Evolutionary conservation across 1,140 invertebrate species (phyloP), one percentile per base, ranked within the genome.

Genomic region (Cydia amplana): DNA sequence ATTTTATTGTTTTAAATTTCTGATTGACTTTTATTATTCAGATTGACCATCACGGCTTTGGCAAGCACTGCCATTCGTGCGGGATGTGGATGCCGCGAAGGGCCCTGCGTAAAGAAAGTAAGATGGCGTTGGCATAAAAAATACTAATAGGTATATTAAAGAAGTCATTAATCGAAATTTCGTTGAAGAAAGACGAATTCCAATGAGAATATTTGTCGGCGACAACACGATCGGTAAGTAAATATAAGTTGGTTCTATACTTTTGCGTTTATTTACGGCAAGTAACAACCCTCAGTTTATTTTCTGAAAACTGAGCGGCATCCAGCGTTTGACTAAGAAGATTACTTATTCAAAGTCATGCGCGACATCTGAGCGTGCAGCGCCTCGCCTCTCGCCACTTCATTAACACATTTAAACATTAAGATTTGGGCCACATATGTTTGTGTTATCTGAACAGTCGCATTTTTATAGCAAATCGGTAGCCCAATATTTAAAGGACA

Each of bases 311-410:
- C 73, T 74, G 49, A 78, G 43, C 74, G 67, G 23, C 74, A 70
- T 75, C 55, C 64, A 51, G 65, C 74, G 75, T 79, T 76, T 74
- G 63, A 70, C 46, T 78, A 83, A 72, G 78, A 79, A 79, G 75
- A 82, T 88, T 85, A 86, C 80, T 84, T 88, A 88, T 88, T 88
- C 87, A 85, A 74, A 78, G 82, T 83, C 85, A 87, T 88, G 85
- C 84, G 72, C 82, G 80, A 74, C 79, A 78, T 84, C 81, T 81
- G 76, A 60, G 43, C 75, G 80, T 81, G 77, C 81, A 73, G 55
- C 74, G 63, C 64, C 77, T 76, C 75, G 76, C 75, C 76, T 82
- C 81, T 86, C 76, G 79, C 80, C 83, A 83, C 85, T 86, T 85
- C 78, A 87, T 88, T 88, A 86, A 81, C 82, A 83, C 82, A 88